A percentile compares a stretch with the other conserved stretches of the same genome.
Evolutionary conservation across 2,797 vertebrate species (phyloP).

Genomic region (Channallabes apus): DNA sequence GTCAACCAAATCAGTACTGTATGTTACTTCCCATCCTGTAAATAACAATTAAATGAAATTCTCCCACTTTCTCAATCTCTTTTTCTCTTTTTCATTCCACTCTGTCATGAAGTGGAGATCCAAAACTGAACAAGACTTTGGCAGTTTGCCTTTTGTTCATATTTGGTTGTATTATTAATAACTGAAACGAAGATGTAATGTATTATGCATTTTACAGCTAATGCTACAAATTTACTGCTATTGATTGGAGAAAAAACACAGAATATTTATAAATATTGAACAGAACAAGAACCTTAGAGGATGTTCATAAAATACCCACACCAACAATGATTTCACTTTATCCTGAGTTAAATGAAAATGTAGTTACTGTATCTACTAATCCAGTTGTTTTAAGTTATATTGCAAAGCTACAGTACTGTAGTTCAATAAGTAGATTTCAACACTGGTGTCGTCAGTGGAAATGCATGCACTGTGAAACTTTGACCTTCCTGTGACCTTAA

Average conservation of each 20-base stretch:
- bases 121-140: not conserved
- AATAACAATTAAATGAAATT: too few species aligned
- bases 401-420: too few species aligned
- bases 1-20: too few species aligned
- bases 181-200: not conserved
- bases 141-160: not conserved
- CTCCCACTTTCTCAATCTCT: too few species aligned
- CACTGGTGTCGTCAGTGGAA: too few species aligned
- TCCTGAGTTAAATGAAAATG: not conserved
- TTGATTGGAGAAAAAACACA: not conserved
- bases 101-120: too few species aligned
- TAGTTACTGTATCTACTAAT: not conserved
- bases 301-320: not conserved
- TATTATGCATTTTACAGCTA: not conserved
- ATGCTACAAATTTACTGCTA: not conserved
- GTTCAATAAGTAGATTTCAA: too few species aligned
- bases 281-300: not conserved
- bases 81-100: too few species aligned
- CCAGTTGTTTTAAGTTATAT: too few species aligned
- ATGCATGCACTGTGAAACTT: too few species aligned
- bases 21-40: too few species aligned
- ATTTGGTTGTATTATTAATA: not conserved
- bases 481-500: too few species aligned
- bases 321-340: not conserved
- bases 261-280: not conserved